These are phyloP conservation scores for Cremastinae sp. DNA, from an alignment of 2,888 invertebrate genomes.

Conservation along the genomic window DNA sequence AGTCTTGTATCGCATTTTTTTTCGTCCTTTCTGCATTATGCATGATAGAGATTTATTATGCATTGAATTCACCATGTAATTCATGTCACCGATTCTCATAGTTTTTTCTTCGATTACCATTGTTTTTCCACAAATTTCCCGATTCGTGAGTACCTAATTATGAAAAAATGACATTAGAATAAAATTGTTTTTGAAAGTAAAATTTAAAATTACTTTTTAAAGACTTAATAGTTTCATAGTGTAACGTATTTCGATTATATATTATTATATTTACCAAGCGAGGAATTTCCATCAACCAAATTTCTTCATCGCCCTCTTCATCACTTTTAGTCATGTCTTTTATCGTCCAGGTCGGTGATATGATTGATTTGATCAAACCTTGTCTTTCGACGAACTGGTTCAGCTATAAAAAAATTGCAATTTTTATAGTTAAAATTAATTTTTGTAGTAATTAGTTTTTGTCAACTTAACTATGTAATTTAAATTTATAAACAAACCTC, in stretches of 20 bases:
- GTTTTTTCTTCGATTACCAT: constrained; percentile 60
- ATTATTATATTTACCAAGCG: constrained; percentile 55
- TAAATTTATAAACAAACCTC: constrained; percentile 24
- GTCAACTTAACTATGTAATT: too few species aligned
- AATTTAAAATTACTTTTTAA: too few species aligned
- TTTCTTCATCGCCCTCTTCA: constrained; percentile 63
- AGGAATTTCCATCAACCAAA: constrained; percentile 68
- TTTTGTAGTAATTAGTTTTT: too few species aligned
- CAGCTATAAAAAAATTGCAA: too few species aligned
- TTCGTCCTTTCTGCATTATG: constrained; percentile 59
- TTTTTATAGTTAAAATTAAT: too few species aligned
- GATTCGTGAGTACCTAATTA: constrained; percentile 32
- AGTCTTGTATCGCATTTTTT: constrained; percentile 57
- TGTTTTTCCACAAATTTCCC: constrained; percentile 54
- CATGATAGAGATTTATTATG: constrained; percentile 57
- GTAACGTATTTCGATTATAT: not conserved
- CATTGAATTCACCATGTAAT: constrained; percentile 56
- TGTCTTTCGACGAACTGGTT: constrained; percentile 59
- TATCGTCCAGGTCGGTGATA: constrained; percentile 42
- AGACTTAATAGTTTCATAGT: too few species aligned
- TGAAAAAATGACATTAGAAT: not conserved
- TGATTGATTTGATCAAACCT: constrained; percentile 43
- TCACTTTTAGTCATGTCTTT: constrained; percentile 38
- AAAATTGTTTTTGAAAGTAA: constrained; percentile 8
- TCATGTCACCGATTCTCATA: constrained; percentile 61